Base-by-base conservation (phyloP, 1,140 invertebrate genomes). In the Argopecten irradians region DNA sequence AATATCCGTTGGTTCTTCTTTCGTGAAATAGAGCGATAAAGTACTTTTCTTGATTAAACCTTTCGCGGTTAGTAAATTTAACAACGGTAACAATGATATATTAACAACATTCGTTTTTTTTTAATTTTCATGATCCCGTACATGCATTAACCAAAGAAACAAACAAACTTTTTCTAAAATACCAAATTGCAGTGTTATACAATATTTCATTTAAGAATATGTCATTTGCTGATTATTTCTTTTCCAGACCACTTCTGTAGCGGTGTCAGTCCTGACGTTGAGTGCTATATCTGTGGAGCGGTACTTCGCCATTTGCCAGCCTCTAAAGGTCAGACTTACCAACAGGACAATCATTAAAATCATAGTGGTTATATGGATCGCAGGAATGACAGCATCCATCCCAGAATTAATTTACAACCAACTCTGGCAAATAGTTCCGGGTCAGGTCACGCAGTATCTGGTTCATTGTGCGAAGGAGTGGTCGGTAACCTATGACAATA, bases 281-380 rank as follows among this genome's bases (percentile, higher is more conserved):
- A 98, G 98, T 0, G 98, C 98, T 95, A 98, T 98, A 93, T 98
- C 98, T 0, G 96, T 98, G 86, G 98, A 99, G 95, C 97, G 98
- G 92, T 98, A 98, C 97, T 98, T 98, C 95, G 98, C 98, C 87
- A 98, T 99, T 94, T 98, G 98, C 95, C 97, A 97, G 95, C 98
- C 98, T 14, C 96, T 98, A 82, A 97, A 97, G 95, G 98, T 98
- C 90, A 92, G 93, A 85, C 92, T 91, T 0, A 98, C 98, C 0
- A 97, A 97, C 0, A 95, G 96, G 19, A 96, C 97, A 83, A 98
- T 98, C 28, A 97, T 98, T 95, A 92, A 91, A 43, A 97, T 97
- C 11, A 97, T 97, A 55, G 98, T 98, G 87, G 94, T 97, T 32
- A 98, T 98, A 88, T 99, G 98, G 98, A 94, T 97, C 14, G 91